These are phyloP conservation scores for Octopus bimaculoides DNA, from an alignment of 1,140 invertebrate genomes.

Conservation along the genomic window DNA sequence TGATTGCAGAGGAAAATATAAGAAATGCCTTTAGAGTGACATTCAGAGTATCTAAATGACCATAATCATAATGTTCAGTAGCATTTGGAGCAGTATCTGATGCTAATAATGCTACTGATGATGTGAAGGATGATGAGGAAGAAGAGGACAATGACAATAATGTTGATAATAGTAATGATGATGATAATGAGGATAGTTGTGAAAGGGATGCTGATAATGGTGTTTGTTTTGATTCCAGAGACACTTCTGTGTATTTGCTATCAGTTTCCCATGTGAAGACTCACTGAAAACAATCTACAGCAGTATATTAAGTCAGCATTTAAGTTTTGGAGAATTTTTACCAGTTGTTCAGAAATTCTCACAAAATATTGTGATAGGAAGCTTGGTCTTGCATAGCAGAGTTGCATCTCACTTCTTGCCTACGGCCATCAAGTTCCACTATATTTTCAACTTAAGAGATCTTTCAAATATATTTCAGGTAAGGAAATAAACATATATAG, in stretches of 20 bases:
- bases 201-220: neutral
- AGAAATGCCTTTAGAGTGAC: too few species aligned
- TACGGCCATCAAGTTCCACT: slow-evolving; percentile 92
- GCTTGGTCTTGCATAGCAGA: slow-evolving; percentile 79
- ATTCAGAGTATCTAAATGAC: too few species aligned
- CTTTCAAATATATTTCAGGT: slow-evolving; percentile 74
- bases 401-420: slow-evolving; percentile 80
- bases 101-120: too few species aligned
- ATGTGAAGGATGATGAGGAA: too few species aligned
- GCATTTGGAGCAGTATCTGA: too few species aligned
- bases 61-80: too few species aligned
- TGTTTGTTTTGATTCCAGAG: slow-evolving; percentile 53
- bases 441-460: slow-evolving; percentile 90
- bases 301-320: slow-evolving; percentile 71
- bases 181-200: too few species aligned
- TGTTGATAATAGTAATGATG: too few species aligned
- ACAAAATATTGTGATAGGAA: slow-evolving; percentile 74
- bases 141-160: too few species aligned
- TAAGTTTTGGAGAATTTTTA: slow-evolving; percentile 74
- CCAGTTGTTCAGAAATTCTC: slow-evolving; percentile 58
- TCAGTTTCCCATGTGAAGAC: slow-evolving; percentile 82
- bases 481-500: too few species aligned
- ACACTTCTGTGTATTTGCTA: slow-evolving; percentile 88
- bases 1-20: too few species aligned
- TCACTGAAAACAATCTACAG: slow-evolving; percentile 81